phyloP scores from a whole-genome alignment of 2,888 invertebrate species.

The Pyrgus malvae region DNA sequence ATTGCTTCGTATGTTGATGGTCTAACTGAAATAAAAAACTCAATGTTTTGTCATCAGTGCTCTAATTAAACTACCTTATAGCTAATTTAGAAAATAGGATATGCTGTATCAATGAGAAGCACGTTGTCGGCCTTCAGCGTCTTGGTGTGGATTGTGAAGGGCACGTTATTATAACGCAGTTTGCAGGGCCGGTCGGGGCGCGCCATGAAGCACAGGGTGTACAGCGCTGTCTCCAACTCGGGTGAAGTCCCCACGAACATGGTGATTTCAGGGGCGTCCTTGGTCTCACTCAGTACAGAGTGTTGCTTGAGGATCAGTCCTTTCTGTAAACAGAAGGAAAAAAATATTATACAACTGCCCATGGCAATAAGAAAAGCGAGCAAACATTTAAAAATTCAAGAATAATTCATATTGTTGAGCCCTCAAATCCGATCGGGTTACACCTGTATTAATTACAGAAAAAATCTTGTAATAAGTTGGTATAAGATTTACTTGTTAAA shows the following conservation, averaged over 20 bases:
- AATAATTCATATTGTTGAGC: too few species aligned
- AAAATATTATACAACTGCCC: too few species aligned
- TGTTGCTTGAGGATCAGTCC: conserved; percentile 89
- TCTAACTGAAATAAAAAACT: too few species aligned
- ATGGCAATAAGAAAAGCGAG: too few species aligned
- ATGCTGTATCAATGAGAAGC: conserved; percentile 67
- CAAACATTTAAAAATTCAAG: too few species aligned
- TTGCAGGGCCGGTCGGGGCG: conserved; percentile 89
- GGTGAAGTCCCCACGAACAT: conserved; percentile 95
- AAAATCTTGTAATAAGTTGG: too few species aligned
- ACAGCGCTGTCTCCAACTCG: conserved; percentile 93
- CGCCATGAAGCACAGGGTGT: conserved; percentile 92
- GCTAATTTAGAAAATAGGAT: conserved; percentile 44
- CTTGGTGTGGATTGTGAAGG: conserved; percentile 71
- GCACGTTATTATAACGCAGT: conserved; percentile 73
- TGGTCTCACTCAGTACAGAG: conserved; percentile 85
- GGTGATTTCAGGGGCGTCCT: conserved; percentile 88
- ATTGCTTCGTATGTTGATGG: too few species aligned
- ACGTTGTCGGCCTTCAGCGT: conserved; percentile 64
- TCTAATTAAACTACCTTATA: not conserved
- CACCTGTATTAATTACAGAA: too few species aligned
- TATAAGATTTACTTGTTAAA: too few species aligned
- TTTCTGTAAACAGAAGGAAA: conserved; percentile 82
- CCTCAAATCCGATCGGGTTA: too few species aligned
- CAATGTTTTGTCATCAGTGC: not conserved